Conservation (phyloP, 2,888 invertebrate species). For the Eupithecia tripunctaria region DNA sequence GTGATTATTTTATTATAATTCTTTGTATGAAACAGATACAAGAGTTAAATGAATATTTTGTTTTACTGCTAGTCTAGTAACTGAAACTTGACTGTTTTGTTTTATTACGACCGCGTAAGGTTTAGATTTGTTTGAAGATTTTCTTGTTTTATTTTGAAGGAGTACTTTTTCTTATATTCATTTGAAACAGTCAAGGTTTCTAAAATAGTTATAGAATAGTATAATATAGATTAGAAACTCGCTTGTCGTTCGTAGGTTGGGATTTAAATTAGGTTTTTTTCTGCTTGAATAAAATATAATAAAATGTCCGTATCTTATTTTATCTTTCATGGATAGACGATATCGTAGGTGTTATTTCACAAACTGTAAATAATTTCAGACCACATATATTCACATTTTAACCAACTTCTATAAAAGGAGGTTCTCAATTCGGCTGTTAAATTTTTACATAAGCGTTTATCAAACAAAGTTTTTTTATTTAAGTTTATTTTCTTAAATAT, state of each 20-base stretch:
- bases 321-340: conserved; percentile 35
- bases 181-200: conserved; percentile 34
- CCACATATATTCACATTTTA: neutral
- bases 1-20: conserved; percentile 38
- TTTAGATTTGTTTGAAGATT: conserved; percentile 19
- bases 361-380: neutral
- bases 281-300: conserved; percentile 68
- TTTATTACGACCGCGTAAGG: conserved; percentile 13
- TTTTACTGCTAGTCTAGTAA: conserved; percentile 63
- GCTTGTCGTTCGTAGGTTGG: conserved; percentile 57
- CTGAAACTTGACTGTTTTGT: conserved; percentile 52
- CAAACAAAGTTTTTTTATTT: neutral
- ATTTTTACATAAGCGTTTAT: neutral
- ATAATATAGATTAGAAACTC: conserved; percentile 60
- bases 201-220: conserved; percentile 34
- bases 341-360: neutral
- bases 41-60: conserved; percentile 48
- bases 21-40: conserved; percentile 54
- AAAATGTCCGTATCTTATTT: conserved; percentile 70
- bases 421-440: too few species aligned
- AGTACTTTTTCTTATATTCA: neutral
- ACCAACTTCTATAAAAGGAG: too few species aligned
- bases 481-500: neutral
- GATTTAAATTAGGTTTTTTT: conserved; percentile 49
- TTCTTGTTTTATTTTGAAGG: neutral